A percentile compares a stretch with the other conserved stretches of the same genome.
phyloP scores from a whole-genome alignment of 1,140 invertebrate species.

The Anoplolepis gracilipes region DNA sequence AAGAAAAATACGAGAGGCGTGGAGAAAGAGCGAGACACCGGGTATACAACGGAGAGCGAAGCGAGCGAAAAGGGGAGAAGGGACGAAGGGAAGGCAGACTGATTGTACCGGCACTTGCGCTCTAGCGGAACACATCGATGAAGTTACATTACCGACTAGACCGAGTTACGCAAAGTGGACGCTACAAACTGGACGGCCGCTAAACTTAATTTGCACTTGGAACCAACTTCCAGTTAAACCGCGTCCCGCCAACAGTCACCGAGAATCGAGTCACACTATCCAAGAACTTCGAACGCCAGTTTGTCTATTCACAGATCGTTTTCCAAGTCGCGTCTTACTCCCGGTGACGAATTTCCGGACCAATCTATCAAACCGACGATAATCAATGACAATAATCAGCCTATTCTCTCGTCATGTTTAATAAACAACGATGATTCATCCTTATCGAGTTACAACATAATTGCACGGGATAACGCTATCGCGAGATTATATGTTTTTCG shows the following conservation, averaged over 20 bases:
- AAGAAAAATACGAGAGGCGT: slow-evolving; percentile 55
- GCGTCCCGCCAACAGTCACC: slow-evolving; percentile 77
- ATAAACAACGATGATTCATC: background rate
- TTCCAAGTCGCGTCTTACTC: slow-evolving; percentile 73
- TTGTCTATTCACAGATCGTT: slow-evolving; percentile 79
- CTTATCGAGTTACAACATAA: background rate
- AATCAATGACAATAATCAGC: background rate
- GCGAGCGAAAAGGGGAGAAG: slow-evolving; percentile 24
- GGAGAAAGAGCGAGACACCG: slow-evolving; percentile 69
- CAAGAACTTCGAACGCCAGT: slow-evolving; percentile 77
- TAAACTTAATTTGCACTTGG: slow-evolving; percentile 84
- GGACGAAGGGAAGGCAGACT: slow-evolving; percentile 78
- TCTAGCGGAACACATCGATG: slow-evolving; percentile 85
- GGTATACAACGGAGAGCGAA: slow-evolving; percentile 34
- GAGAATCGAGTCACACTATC: slow-evolving; percentile 61
- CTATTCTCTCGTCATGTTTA: background rate
- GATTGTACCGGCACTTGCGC: slow-evolving; percentile 82
- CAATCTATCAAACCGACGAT: slow-evolving; percentile 10
- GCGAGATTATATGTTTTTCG: background rate
- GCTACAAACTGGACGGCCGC: slow-evolving; percentile 81
- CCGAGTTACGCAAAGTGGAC: slow-evolving; percentile 85
- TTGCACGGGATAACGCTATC: background rate
- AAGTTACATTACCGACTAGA: slow-evolving; percentile 85
- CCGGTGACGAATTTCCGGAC: slow-evolving; percentile 33
- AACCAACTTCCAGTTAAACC: slow-evolving; percentile 83